Evolutionary conservation across 2,888 invertebrate species (phyloP).

Genomic region (Saturnia pavonia): DNA sequence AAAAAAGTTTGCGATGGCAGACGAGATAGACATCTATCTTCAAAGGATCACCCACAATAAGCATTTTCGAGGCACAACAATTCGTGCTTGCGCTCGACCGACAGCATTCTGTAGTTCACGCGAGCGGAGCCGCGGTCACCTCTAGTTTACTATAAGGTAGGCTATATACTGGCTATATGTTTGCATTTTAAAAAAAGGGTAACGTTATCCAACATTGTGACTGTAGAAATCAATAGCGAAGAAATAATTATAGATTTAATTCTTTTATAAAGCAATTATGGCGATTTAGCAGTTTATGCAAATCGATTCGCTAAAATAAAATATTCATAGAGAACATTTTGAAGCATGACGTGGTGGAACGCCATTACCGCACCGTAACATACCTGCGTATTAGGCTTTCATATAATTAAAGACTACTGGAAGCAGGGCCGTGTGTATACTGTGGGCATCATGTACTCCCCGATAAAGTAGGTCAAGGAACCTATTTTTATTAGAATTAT

Average conservation of each 20-base stretch:
- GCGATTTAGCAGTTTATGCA: not conserved
- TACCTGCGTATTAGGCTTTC: not conserved
- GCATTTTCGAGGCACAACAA: no score
- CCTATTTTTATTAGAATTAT: not conserved
- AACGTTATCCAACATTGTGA: not conserved
- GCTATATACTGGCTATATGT: no score
- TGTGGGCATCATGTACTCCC: not conserved
- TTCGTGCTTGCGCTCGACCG: no score
- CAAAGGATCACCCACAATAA: no score
- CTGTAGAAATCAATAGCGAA: not conserved
- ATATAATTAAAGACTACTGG: not conserved
- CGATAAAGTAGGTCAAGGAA: not conserved
- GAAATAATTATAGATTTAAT: not conserved
- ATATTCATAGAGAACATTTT: not conserved
- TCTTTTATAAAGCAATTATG: not conserved
- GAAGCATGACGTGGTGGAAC: not conserved
- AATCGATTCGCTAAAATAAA: slow-evolving; percentile 9
- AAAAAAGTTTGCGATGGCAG: no score
- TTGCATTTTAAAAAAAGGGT: no score
- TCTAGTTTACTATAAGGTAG: no score
- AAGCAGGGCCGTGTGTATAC: not conserved
- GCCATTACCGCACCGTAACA: not conserved
- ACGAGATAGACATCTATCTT: no score
- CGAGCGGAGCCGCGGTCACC: no score
- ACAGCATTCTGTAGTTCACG: no score